Percentiles rank a stretch among this genome's conserved stretches.
Evolutionary conservation across 2,888 invertebrate genomes (phyloP).

Genomic region (Allygus modestus): DNA sequence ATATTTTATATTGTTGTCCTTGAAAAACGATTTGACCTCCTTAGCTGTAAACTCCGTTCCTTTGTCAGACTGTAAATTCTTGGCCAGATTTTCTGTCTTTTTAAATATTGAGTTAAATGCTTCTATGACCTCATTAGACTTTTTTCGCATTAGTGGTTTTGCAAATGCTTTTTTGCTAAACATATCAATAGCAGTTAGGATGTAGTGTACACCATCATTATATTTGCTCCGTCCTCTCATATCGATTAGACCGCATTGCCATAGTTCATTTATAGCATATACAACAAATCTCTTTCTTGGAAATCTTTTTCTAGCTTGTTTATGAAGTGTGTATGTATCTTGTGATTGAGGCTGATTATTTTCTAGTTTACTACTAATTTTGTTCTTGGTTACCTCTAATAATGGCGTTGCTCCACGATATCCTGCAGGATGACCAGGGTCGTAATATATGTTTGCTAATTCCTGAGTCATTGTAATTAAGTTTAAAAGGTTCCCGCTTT

Average conservation of each 20-base stretch:
- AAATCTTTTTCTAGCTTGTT: slow-evolving; percentile 20
- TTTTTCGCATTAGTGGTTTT: slow-evolving; percentile 69
- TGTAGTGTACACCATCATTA: slow-evolving; percentile 65
- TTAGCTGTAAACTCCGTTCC: slow-evolving; percentile 70
- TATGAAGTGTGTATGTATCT: slow-evolving; percentile 43
- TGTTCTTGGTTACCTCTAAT: not conserved
- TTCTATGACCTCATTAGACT: slow-evolving; percentile 57
- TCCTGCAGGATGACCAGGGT: slow-evolving; percentile 6
- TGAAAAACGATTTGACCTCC: slow-evolving; percentile 53
- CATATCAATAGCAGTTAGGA: slow-evolving; percentile 68
- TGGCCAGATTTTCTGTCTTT: slow-evolving; percentile 29
- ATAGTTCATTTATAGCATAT: slow-evolving; percentile 61
- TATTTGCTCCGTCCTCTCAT: slow-evolving; percentile 56
- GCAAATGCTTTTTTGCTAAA: slow-evolving; percentile 68
- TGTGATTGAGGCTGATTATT: slow-evolving; percentile 13
- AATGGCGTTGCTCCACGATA: not conserved
- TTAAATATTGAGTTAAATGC: slow-evolving; percentile 65
- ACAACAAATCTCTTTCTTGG: slow-evolving; percentile 45
- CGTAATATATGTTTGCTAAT: not conserved
- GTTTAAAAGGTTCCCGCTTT: slow-evolving; percentile 21
- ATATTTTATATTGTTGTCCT: slow-evolving; percentile 67
- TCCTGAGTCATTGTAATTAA: not conserved
- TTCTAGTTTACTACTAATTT: not conserved
- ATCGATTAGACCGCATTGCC: slow-evolving; percentile 31
- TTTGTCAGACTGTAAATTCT: slow-evolving; percentile 67